Base-by-base conservation (phyloP, 2,888 invertebrate species). In the Rhamphomyia laevipes region DNA sequence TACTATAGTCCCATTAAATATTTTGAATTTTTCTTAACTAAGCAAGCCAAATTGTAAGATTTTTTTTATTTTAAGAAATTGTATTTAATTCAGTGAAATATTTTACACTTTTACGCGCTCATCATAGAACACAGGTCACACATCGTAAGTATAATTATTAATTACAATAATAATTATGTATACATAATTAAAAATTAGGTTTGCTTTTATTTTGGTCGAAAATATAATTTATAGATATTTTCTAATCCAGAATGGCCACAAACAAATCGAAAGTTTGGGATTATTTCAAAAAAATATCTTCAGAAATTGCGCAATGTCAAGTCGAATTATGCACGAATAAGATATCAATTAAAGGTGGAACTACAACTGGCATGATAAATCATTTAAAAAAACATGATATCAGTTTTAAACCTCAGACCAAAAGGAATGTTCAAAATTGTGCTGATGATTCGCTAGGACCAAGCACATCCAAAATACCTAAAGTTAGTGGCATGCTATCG, bases 241-340 rank as follows among this genome's bases (percentile, higher is more conserved):
- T 38, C 10, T 38, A 16, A 16, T 16, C 38, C 38, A 38, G 5
- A 38, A 38, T 38, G 38, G 15, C 38, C 5, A 15, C 45, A 23
- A 37, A 46, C 12, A 37, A 46, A 46, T 46, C 45, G 27, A 27
- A 16, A 27, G 45, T 46, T 23, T 46, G 45, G 45, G 27, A 46
- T 21, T 23, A 38, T 38, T 38, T 46, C 45, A 37, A 27, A 11
- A 46, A 46, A 46, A 37, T 21, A 23, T 23, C 27, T 38, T 37
- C 17, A 46, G 21, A 23, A 15, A 35, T 30, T 30, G 17, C 38
- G 27, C 35, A 46, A 37, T 45, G 45, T 23, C 10, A 46, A 38
- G 37, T 38, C 21, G 35, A 17, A 13, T 18, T 13, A 33, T 46
- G 45, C 38, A 15, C 15, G n/a, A 16, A n/a, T n/a, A 38, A 37